Percentiles rank a stretch among this genome's conserved stretches.
Conservation (phyloP, 2,113 vertebrate species). For the Sylvietta virens region DNA sequence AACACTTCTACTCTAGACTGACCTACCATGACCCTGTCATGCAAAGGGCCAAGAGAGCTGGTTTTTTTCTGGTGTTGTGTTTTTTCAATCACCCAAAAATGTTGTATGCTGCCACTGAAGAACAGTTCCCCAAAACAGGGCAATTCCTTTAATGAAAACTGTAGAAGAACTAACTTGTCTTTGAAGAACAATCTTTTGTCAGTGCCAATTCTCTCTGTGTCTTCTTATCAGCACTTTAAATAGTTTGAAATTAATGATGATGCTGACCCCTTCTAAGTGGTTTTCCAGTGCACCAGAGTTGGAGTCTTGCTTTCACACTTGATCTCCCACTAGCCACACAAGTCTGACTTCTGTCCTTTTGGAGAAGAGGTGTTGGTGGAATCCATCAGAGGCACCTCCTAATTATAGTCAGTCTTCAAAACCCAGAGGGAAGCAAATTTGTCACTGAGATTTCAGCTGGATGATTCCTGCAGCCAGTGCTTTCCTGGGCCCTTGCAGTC, state of each 20-base stretch:
- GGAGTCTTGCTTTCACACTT: neutral
- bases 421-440: neutral
- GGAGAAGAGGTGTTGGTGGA: slow-evolving; percentile 29
- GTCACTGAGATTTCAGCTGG: neutral
- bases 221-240: neutral
- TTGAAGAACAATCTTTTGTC: neutral
- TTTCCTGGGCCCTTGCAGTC: neutral
- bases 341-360: slow-evolving; percentile 4
- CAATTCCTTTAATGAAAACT: neutral
- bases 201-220: neutral
- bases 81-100: neutral
- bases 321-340: neutral
- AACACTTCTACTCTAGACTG: neutral
- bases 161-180: neutral
- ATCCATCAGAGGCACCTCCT: slow-evolving; percentile 52
- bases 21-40: neutral
- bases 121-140: neutral
- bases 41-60: neutral
- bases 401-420: slow-evolving; percentile 40
- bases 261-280: neutral
- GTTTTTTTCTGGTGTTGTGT: rapidly evolving
- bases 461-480: neutral
- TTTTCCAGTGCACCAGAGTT: neutral
- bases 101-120: neutral
- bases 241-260: neutral